Percentiles rank a stretch among this genome's conserved stretches.
Evolutionary conservation across 2,888 invertebrate species (phyloP).

Genomic region (Orthonevra nobilis): DNA sequence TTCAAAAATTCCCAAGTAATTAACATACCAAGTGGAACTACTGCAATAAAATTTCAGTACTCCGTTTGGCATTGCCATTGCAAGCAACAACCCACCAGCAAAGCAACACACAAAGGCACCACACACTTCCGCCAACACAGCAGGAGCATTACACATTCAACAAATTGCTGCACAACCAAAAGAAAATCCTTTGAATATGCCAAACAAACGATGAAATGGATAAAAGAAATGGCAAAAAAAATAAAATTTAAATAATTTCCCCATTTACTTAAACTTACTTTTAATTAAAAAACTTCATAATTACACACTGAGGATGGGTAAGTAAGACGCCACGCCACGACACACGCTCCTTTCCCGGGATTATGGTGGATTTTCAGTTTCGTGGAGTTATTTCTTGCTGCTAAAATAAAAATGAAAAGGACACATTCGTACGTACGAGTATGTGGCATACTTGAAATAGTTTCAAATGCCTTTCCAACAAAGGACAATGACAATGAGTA

Average conservation of each 20-base stretch:
- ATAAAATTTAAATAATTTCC: slow-evolving; percentile 57
- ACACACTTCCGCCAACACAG: background rate
- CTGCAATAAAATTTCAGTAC: slow-evolving; percentile 48
- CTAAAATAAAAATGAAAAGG: no score
- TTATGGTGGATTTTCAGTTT: no score
- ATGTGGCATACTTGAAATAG: slow-evolving; percentile 57
- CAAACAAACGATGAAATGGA: slow-evolving; percentile 13
- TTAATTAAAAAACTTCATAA: slow-evolving; percentile 70
- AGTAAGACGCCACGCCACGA: background rate
- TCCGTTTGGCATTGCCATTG: background rate
- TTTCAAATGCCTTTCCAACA: slow-evolving; percentile 25
- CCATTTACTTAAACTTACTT: slow-evolving; percentile 62
- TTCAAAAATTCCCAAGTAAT: slow-evolving; percentile 59
- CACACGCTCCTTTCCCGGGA: background rate
- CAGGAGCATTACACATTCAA: slow-evolving; percentile 50
- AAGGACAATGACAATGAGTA: slow-evolving; percentile 11
- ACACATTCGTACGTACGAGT: slow-evolving; percentile 32
- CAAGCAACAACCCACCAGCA: background rate
- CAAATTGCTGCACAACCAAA: slow-evolving; percentile 56
- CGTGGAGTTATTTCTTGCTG: no score
- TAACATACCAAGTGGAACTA: slow-evolving; percentile 67
- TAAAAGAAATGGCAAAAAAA: slow-evolving; percentile 7
- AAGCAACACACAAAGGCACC: background rate
- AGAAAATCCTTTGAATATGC: slow-evolving; percentile 62
- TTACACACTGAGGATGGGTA: slow-evolving; percentile 39